Base-by-base conservation (phyloP, 2,888 invertebrate species). In the Acronicta aceris region DNA sequence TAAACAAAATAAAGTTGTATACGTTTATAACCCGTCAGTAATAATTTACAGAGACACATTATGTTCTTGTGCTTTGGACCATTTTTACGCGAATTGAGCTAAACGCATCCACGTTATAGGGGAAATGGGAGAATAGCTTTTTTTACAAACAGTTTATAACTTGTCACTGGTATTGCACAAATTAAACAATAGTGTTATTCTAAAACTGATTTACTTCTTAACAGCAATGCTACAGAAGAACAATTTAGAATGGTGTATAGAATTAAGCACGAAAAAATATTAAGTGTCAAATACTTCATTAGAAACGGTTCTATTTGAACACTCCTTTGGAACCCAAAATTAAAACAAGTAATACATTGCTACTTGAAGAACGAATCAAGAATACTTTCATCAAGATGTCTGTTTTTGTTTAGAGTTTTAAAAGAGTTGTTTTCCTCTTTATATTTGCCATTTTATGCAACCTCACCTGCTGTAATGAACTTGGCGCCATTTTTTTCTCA, bases 381-480 rank as follows among this genome's bases (percentile, higher is more conserved):
- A 59, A 53, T 43, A 49, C 12, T 56, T 17, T 16, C 4, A 4
- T 21, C 40, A 33, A 61, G 43, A 61, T 59, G 40, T 27, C 50
- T 40, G 62, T 25, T 5, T 25, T 2, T 38, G 53, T 30, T 47
- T 57, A 41, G 53, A 62, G 63, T 51, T 42, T 55, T 16, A 30
- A 8, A 41, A 54, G 42, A 53, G 51, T 43, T 15, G 30, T 12
- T 15, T 61, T 41, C 13, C 54, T 58, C 59, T 59, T 56, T 52
- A 53, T 36, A 50, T 59, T 67, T 46, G 21, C 42, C 33, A 15
- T 52, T 48, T 59, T 45, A 42, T 56, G 72, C 68, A 41, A 59
- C 43, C 52, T 71, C 72, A 71, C 58, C 53, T 41, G 12, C 8
- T 21, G 21, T 21, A 21, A 21, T 48, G 48, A 71, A 40, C 15